phyloP scores from a whole-genome alignment of 2,888 invertebrate genomes.

The Cephus sareptanus region DNA sequence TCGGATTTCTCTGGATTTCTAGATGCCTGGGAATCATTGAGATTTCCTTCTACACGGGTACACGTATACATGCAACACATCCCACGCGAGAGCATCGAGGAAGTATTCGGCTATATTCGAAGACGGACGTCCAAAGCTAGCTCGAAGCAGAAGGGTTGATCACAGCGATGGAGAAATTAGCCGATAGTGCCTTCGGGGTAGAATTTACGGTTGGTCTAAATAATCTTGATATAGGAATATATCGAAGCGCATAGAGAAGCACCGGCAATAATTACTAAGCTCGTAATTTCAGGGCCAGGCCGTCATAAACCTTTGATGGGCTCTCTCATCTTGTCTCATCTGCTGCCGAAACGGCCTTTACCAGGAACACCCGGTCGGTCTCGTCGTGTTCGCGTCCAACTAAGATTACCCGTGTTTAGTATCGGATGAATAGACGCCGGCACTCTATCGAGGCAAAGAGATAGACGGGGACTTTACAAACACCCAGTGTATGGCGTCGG shows the following conservation, averaged over 20 bases:
- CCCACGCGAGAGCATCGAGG: not conserved
- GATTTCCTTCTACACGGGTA: no score
- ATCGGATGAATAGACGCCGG: slow-evolving; percentile 12
- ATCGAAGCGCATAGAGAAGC: not conserved
- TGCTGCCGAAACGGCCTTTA: slow-evolving; percentile 24
- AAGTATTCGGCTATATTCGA: not conserved
- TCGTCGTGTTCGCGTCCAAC: slow-evolving; percentile 3
- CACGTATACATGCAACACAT: no score
- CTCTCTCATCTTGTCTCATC: slow-evolving; percentile 15
- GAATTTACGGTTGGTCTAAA: not conserved
- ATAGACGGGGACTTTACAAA: not conserved
- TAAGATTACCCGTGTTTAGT: slow-evolving; percentile 37
- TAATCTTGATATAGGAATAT: not conserved
- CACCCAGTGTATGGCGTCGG: slow-evolving; percentile 4
- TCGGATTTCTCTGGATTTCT: not conserved
- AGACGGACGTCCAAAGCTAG: not conserved
- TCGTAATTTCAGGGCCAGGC: slow-evolving; percentile 8
- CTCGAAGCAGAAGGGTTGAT: not conserved
- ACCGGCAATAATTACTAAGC: not conserved
- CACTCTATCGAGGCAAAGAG: not conserved
- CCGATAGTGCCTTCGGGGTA: no score
- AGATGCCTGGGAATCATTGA: no score
- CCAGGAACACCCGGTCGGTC: slow-evolving; percentile 25
- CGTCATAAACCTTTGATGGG: slow-evolving; percentile 34
- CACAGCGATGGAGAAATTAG: no score